Conservation (phyloP, 2,888 invertebrate species). For the Cactoblastis cactorum region DNA sequence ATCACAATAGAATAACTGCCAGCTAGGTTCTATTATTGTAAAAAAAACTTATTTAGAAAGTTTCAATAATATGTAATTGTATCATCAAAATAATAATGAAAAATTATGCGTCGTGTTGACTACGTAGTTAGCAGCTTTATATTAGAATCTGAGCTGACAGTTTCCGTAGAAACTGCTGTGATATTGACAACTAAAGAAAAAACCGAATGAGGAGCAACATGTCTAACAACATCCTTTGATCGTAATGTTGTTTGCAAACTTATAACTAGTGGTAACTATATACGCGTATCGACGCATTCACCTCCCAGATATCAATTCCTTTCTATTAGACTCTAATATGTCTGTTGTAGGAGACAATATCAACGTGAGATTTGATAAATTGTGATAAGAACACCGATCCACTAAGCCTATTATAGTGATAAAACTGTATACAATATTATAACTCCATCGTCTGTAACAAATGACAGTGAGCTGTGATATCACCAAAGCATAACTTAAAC, state of each 20-base stretch:
- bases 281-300: conserved; percentile 38
- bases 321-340: conserved; percentile 20
- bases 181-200: conserved; percentile 67
- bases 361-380: conserved; percentile 13
- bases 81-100: too few relatives aligned
- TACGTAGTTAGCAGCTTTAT: background rate
- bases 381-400: conserved; percentile 12
- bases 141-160: conserved; percentile 50
- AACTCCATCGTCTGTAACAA: background rate
- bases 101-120: too few relatives aligned
- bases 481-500: conserved; percentile 21
- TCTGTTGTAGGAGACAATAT: conserved; percentile 18
- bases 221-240: conserved; percentile 50
- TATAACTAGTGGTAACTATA: conserved; percentile 74
- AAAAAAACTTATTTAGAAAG: too few relatives aligned
- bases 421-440: conserved; percentile 16
- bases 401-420: conserved; percentile 17
- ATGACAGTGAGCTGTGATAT: conserved; percentile 19
- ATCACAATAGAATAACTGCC: conserved; percentile 77
- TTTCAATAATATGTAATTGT: too few relatives aligned
- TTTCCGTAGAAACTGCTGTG: conserved; percentile 67
- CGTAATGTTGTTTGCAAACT: conserved; percentile 52
- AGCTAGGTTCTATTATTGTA: conserved; percentile 38
- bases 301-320: conserved; percentile 40
- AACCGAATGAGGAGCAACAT: conserved; percentile 42